These are phyloP conservation scores for Sphenopsis melanotis DNA, from an alignment of 2,797 vertebrate species.

Conservation along the genomic window DNA sequence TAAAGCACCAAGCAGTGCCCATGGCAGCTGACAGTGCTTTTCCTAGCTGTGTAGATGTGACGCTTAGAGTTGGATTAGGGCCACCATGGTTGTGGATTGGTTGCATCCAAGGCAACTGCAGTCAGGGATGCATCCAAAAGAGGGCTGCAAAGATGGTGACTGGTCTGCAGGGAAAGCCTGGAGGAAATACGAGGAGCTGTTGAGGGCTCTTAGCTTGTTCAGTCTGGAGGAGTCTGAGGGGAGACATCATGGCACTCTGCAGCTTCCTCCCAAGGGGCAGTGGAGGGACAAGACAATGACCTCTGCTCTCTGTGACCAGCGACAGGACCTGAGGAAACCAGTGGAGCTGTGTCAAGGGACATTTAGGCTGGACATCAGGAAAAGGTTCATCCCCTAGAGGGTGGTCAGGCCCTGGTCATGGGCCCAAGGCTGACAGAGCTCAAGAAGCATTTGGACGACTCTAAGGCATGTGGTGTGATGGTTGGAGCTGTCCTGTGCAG, in stretches of 20 bases:
- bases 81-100: rapidly evolving
- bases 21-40: background rate
- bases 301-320: background rate
- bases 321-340: background rate
- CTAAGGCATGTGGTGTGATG: background rate
- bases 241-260: background rate
- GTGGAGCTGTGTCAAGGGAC: background rate
- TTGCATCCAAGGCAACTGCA: background rate
- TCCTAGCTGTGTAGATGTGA: background rate
- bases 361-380: background rate
- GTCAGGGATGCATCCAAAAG: background rate
- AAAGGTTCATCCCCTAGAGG: background rate
- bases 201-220: background rate
- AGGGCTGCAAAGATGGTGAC: background rate
- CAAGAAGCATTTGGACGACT: rapidly evolving
- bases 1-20: background rate
- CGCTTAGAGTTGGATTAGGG: background rate
- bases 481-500: background rate
- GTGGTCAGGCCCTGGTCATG: too few species aligned
- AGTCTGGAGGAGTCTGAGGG: background rate
- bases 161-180: background rate
- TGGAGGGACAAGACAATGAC: background rate
- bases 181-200: background rate
- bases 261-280: background rate
- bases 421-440: background rate